These are phyloP conservation scores for Darevskia nairensis DNA, from an alignment of 2,797 vertebrate genomes.

Conservation along the genomic window DNA sequence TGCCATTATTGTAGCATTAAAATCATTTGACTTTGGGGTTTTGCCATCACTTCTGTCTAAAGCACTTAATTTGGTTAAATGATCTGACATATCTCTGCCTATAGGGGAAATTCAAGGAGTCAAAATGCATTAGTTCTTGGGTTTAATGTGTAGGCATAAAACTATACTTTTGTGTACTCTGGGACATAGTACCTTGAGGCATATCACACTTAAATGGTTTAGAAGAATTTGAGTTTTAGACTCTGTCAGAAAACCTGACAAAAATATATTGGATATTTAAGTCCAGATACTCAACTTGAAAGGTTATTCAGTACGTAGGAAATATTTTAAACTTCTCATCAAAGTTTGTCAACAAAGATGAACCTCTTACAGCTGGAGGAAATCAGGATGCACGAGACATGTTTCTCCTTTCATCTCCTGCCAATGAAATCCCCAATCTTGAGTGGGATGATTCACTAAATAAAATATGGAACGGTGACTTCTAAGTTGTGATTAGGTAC, in stretches of 20 bases:
- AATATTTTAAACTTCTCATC: neutral
- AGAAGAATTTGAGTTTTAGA: constrained; percentile 16
- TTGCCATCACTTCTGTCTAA: constrained; percentile 15
- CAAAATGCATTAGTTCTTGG: constrained; percentile 20
- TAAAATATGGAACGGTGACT: neutral
- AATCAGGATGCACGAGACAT: neutral
- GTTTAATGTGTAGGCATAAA: neutral
- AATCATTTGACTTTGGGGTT: neutral
- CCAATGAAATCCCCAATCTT: neutral
- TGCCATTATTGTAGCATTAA: neutral
- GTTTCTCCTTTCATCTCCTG: neutral
- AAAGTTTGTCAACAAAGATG: neutral
- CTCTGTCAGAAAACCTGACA: neutral
- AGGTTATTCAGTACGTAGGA: neutral
- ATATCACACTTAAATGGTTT: constrained; percentile 14
- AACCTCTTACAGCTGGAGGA: too few relatives aligned
- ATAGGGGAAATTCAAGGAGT: neutral
- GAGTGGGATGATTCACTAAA: neutral
- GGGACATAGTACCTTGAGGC: neutral
- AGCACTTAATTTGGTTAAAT: constrained; percentile 12
- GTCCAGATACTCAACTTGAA: neutral
- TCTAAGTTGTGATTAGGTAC: neutral
- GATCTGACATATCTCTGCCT: constrained; percentile 8
- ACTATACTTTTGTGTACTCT: neutral
- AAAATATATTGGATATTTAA: neutral